A percentile compares a stretch with the other conserved stretches of the same genome.
Evolutionary conservation across 2,797 vertebrate genomes (phyloP).

Genomic region (Syndactyla subalaris): DNA sequence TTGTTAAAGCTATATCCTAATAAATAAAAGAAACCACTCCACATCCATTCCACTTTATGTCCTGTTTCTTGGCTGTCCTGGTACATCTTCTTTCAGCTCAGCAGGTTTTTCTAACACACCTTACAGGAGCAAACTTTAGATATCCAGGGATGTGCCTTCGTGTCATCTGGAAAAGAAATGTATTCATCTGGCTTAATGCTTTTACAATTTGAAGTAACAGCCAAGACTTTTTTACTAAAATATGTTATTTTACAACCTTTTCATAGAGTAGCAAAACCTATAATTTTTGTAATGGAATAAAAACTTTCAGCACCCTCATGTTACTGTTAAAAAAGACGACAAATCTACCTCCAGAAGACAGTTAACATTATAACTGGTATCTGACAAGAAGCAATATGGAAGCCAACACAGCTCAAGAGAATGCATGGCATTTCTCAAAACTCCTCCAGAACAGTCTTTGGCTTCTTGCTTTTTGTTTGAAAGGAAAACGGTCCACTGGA

Average conservation of each 20-base stretch:
- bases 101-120: constrained; percentile 68
- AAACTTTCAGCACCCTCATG: neutral
- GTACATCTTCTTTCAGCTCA: neutral
- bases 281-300: neutral
- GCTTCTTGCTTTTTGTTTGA: neutral
- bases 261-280: neutral
- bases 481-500: neutral
- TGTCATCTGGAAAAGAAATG: constrained; percentile 70
- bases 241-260: neutral
- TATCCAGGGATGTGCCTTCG: constrained; percentile 76
- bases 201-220: neutral
- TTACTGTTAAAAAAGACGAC: neutral
- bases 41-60: neutral
- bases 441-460: neutral
- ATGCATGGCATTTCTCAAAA: neutral
- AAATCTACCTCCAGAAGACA: neutral
- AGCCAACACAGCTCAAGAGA: neutral
- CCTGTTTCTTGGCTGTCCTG: neutral
- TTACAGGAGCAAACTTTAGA: constrained; percentile 81
- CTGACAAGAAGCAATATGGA: neutral
- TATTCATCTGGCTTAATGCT: neutral
- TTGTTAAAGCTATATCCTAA: neutral
- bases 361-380: neutral
- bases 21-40: neutral
- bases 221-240: neutral